phyloP scores from a whole-genome alignment of 2,888 invertebrate genomes.

The Cephus pulcher region DNA sequence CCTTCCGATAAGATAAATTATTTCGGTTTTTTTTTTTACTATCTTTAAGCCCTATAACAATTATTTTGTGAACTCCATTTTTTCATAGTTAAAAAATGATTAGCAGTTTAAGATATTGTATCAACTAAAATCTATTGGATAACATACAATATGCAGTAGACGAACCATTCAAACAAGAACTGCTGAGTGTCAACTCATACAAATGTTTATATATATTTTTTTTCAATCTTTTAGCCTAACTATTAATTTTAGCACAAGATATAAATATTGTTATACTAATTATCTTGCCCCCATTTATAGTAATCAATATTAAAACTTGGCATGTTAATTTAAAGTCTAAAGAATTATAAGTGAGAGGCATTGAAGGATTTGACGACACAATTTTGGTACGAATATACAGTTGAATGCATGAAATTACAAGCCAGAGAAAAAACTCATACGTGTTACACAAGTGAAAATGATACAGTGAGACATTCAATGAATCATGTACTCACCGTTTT shows the following conservation, averaged over 20 bases:
- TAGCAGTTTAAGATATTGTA: neutral
- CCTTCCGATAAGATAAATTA: neutral
- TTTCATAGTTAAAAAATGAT: neutral
- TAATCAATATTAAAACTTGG: neutral
- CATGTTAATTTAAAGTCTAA: neutral
- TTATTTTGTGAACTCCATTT: neutral
- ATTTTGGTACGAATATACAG: neutral
- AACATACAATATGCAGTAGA: neutral
- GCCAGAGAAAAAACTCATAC: neutral
- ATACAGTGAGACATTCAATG: neutral
- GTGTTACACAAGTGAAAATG: slow-evolving; percentile 5
- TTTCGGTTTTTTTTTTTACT: neutral
- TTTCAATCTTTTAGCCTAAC: neutral
- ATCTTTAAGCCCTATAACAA: too few relatives aligned
- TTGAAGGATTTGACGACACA: neutral
- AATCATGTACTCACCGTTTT: neutral
- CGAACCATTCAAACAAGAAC: neutral
- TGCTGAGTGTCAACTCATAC: neutral
- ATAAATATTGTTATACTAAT: neutral
- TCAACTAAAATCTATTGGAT: neutral
- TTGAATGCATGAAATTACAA: neutral
- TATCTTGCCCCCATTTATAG: neutral
- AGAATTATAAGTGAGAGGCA: neutral
- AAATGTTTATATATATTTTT: too few relatives aligned
- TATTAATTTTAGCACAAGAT: neutral